Conservation (phyloP, 2,113 vertebrate genomes). For the Pogona vitticeps region DNA sequence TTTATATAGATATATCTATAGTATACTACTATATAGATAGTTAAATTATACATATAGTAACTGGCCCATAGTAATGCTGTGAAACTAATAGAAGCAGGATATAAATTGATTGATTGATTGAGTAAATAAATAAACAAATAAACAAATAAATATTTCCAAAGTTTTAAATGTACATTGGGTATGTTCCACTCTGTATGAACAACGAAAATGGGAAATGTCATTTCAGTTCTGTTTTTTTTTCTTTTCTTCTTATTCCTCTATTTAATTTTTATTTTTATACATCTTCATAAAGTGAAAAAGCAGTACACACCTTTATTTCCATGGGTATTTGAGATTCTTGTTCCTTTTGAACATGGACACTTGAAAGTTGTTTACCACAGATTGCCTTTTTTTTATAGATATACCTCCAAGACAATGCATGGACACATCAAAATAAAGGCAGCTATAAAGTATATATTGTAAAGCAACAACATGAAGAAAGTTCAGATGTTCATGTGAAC, state of each 20-base stretch:
- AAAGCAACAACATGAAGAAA: slow-evolving; percentile 5
- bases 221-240: not conserved
- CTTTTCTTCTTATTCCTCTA: not conserved
- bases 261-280: not conserved
- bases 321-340: not conserved
- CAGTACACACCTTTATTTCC: not conserved
- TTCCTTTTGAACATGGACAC: not conserved
- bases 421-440: slow-evolving; percentile 18
- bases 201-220: not conserved
- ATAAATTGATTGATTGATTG: no score
- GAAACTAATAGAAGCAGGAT: no score
- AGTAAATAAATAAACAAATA: no score
- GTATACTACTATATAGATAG: no score
- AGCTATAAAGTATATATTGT: not conserved
- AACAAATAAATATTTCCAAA: not conserved
- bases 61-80: no score
- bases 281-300: not conserved
- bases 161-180: not conserved
- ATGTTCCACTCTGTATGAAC: not conserved
- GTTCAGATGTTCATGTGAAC: slow-evolving; percentile 21
- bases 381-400: not conserved
- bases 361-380: not conserved
- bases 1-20: no score
- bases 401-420: slow-evolving; percentile 4
- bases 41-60: no score